phyloP scores from a whole-genome alignment of 1,140 invertebrate species.

The Brachionus rotundiformis region DNA sequence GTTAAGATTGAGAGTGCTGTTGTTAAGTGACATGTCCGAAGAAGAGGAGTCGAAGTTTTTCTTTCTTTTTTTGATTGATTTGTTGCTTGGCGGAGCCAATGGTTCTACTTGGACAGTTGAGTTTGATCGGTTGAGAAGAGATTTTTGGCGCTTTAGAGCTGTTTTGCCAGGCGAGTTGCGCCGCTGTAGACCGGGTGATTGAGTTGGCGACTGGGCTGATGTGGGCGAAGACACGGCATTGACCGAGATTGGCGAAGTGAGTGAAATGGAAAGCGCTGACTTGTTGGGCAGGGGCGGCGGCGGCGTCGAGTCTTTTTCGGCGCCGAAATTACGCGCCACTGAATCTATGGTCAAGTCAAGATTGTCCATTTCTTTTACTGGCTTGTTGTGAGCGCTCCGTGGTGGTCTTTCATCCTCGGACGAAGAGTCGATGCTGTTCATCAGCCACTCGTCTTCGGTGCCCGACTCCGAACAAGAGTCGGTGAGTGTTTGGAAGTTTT shows the following conservation, averaged over 20 bases:
- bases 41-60: slow-evolving; percentile 41
- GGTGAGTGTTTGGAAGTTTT: neutral
- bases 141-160: slow-evolving; percentile 5
- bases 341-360: slow-evolving; percentile 47
- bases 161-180: slow-evolving; percentile 5
- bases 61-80: slow-evolving; percentile 1
- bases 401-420: neutral
- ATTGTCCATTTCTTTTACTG: slow-evolving; percentile 36
- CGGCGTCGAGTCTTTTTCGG: neutral
- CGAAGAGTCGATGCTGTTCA: neutral
- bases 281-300: neutral
- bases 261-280: neutral
- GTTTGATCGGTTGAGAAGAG: slow-evolving; percentile 11
- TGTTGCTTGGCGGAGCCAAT: neutral
- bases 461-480: neutral
- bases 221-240: slow-evolving; percentile 1
- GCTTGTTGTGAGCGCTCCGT: neutral
- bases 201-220: neutral
- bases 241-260: neutral
- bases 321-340: slow-evolving; percentile 43
- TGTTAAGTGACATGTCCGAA: neutral
- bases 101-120: neutral
- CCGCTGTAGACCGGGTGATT: neutral
- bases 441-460: neutral
- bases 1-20: neutral